Evolutionary conservation across 2,888 invertebrate genomes (phyloP).

Genomic region (Temnothorax unifasciatus): DNA sequence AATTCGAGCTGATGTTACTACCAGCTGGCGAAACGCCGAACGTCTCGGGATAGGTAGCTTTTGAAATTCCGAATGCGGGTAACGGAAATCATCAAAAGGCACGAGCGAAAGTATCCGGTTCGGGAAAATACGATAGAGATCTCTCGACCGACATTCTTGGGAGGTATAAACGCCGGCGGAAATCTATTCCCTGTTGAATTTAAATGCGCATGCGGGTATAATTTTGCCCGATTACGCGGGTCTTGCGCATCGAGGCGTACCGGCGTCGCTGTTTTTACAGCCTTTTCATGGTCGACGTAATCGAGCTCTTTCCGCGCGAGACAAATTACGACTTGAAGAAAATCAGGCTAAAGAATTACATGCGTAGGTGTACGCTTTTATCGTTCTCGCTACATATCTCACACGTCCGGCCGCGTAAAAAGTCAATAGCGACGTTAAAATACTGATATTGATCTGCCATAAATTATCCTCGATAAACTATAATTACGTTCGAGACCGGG

Average conservation of each 20-base stretch:
- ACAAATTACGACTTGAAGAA: constrained; percentile 36
- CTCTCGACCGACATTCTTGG: constrained; percentile 19
- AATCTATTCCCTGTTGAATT: constrained; percentile 33
- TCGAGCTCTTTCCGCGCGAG: constrained; percentile 52
- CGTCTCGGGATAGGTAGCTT: not conserved
- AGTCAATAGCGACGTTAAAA: constrained; percentile 45
- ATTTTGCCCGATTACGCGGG: constrained; percentile 50
- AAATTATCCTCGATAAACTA: constrained; percentile 59
- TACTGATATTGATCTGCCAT: constrained; percentile 36
- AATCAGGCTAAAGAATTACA: constrained; percentile 45
- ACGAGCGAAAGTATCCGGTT: constrained; percentile 31
- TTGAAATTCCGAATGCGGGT: constrained; percentile 22
- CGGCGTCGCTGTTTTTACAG: constrained; percentile 25
- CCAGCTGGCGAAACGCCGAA: not conserved
- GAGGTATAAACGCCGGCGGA: not conserved
- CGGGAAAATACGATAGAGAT: constrained; percentile 29
- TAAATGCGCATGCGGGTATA: constrained; percentile 37
- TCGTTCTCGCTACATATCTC: constrained; percentile 25
- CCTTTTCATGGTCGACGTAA: constrained; percentile 49
- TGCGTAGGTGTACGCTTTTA: constrained; percentile 45
- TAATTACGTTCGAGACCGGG: constrained; percentile 49
- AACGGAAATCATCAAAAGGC: constrained; percentile 15
- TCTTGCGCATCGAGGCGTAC: constrained; percentile 28
- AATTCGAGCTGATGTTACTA: not conserved
- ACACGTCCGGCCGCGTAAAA: constrained; percentile 1